A percentile compares a stretch with the other conserved stretches of the same genome.
These are phyloP conservation scores for Apoderus coryli DNA, from an alignment of 2,888 invertebrate genomes.

Conservation along the genomic window DNA sequence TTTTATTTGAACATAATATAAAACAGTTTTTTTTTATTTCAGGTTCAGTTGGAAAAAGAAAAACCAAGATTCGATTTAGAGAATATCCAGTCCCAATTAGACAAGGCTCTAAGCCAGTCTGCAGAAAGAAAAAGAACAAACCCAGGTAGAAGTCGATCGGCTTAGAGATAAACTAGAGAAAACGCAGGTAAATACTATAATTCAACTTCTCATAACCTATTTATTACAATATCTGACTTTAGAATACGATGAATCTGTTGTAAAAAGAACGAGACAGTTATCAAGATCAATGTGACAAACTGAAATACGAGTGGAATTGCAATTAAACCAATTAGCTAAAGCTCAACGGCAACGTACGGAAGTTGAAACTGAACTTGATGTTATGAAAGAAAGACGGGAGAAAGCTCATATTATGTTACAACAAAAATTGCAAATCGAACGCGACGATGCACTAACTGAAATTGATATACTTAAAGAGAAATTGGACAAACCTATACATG, in stretches of 20 bases:
- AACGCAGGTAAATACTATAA: slow-evolving; percentile 69
- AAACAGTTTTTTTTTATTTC: too few relatives aligned
- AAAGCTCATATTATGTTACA: slow-evolving; percentile 16
- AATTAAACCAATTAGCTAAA: slow-evolving; percentile 67
- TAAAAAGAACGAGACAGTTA: slow-evolving; percentile 81
- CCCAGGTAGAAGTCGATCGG: slow-evolving; percentile 71
- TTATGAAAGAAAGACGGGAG: slow-evolving; percentile 50
- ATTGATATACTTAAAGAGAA: slow-evolving; percentile 80
- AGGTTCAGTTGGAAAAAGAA: slow-evolving; percentile 82
- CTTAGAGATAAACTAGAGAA: slow-evolving; percentile 82
- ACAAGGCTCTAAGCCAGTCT: slow-evolving; percentile 77
- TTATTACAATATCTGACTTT: slow-evolving; percentile 19
- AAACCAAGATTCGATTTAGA: slow-evolving; percentile 84
- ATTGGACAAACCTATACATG: slow-evolving; percentile 71
- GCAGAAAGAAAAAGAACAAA: slow-evolving; percentile 82
- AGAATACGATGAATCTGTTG: slow-evolving; percentile 59
- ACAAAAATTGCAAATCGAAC: slow-evolving; percentile 74
- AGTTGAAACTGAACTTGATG: slow-evolving; percentile 70
- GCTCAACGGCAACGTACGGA: slow-evolving; percentile 75
- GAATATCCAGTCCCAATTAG: slow-evolving; percentile 77
- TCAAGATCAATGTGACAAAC: slow-evolving; percentile 64
- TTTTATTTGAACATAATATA: too few relatives aligned
- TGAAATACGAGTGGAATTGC: slow-evolving; percentile 68
- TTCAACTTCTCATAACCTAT: slow-evolving; percentile 1
- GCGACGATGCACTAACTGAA: slow-evolving; percentile 74